A percentile compares a stretch with the other conserved stretches of the same genome.
phyloP scores from a whole-genome alignment of 2,113 vertebrate genomes.

The Pachypanchax playfairii region DNA sequence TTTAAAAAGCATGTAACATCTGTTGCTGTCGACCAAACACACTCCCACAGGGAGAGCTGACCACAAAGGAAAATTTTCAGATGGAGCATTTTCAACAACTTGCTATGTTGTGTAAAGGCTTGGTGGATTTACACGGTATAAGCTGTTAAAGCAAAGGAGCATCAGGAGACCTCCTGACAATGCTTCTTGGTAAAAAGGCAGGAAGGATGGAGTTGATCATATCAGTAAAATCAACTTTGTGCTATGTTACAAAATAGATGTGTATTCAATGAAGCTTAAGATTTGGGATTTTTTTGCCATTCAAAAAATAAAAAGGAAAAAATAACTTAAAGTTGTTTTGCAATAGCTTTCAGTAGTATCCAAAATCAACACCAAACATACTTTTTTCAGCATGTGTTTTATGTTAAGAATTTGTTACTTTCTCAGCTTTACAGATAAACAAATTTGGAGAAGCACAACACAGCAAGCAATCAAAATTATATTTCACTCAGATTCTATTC shows the following conservation, averaged over 20 bases:
- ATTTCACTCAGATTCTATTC: neutral
- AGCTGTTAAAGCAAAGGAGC: conserved; percentile 9
- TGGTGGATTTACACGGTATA: neutral
- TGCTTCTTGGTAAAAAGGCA: neutral
- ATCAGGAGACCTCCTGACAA: neutral
- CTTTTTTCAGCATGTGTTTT: no score
- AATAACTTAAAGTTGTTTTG: no score
- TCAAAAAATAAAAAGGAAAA: no score
- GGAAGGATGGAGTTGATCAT: neutral
- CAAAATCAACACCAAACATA: no score
- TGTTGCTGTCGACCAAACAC: conserved; percentile 22
- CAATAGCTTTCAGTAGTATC: no score
- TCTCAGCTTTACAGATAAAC: neutral
- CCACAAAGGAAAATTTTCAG: conserved; percentile 29
- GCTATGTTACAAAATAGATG: neutral
- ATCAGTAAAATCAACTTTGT: neutral
- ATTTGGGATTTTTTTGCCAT: no score
- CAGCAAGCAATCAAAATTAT: neutral
- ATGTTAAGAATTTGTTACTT: neutral
- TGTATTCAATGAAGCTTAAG: neutral
- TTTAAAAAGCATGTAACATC: conserved; percentile 29
- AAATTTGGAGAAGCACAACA: neutral
- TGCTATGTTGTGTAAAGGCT: conserved; percentile 11
- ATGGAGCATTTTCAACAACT: conserved; percentile 22
- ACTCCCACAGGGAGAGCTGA: conserved; percentile 25